These are phyloP conservation scores for Hyles euphorbiae DNA, from an alignment of 1,140 invertebrate species.

Conservation along the genomic window DNA sequence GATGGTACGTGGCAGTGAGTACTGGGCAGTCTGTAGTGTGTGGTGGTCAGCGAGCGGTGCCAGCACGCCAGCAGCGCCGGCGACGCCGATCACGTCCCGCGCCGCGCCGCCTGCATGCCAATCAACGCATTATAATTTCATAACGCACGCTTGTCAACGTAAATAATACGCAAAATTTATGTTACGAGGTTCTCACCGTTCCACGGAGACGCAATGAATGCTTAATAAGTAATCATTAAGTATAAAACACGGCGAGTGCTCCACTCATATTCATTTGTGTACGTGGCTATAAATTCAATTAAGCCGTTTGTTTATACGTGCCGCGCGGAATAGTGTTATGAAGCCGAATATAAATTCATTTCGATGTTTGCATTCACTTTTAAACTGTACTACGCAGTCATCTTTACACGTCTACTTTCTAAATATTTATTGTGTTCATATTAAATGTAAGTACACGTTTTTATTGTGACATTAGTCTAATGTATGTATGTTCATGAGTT, in stretches of 20 bases:
- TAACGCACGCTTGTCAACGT: slow-evolving; percentile 69
- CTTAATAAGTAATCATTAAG: slow-evolving; percentile 59
- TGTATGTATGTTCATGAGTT: no score
- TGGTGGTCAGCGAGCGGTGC: no score
- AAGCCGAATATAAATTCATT: slow-evolving; percentile 37
- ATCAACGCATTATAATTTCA: slow-evolving; percentile 70
- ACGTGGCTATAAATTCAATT: slow-evolving; percentile 72
- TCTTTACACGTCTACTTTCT: slow-evolving; percentile 8
- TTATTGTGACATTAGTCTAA: no score
- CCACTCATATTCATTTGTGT: slow-evolving; percentile 67
- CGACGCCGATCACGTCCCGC: slow-evolving; percentile 44
- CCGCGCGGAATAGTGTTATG: slow-evolving; percentile 43
- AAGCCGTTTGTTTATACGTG: slow-evolving; percentile 46
- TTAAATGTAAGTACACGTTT: no score
- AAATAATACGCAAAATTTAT: slow-evolving; percentile 75
- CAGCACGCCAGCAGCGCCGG: not conserved
- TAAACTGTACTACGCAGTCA: slow-evolving; percentile 35
- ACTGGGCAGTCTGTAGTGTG: no score
- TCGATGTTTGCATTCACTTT: slow-evolving; percentile 49
- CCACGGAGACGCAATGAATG: slow-evolving; percentile 56
- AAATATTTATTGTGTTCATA: no score
- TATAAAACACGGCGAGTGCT: slow-evolving; percentile 50
- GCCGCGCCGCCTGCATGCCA: slow-evolving; percentile 50
- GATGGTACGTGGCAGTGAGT: no score
- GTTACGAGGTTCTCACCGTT: slow-evolving; percentile 73